Percentiles rank a stretch among this genome's conserved stretches.
Conservation (phyloP, 2,113 vertebrate genomes). For the Lepisosteus osseus region DNA sequence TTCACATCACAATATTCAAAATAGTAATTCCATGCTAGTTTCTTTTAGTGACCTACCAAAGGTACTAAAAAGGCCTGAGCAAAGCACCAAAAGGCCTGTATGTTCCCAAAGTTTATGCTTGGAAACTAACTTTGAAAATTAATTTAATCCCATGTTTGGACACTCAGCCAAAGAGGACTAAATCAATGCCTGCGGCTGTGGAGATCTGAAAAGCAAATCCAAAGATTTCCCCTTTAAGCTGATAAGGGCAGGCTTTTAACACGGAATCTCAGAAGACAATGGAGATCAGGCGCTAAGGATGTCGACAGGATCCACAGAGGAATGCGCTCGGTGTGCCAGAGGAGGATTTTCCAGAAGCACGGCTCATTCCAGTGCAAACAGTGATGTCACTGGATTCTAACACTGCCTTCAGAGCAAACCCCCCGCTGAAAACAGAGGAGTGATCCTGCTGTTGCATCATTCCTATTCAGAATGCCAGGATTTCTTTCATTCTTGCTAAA, state of each 20-base stretch:
- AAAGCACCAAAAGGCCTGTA: background rate
- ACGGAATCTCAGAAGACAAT: slow-evolving; percentile 41
- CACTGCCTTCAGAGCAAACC: background rate
- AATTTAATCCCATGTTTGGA: slow-evolving; percentile 6
- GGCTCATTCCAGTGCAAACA: background rate
- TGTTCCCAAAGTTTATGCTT: background rate
- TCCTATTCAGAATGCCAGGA: too few species aligned
- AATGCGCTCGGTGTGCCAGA: slow-evolving; percentile 38
- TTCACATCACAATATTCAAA: too few species aligned
- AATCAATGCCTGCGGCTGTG: background rate
- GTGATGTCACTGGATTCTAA: background rate
- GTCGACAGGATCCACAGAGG: slow-evolving; percentile 27
- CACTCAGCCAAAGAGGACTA: background rate
- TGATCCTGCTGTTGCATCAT: too few species aligned
- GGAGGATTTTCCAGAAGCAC: slow-evolving; percentile 21
- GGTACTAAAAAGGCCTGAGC: background rate
- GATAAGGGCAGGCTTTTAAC: slow-evolving; percentile 38
- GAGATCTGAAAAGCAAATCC: background rate
- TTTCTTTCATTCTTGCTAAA: too few species aligned
- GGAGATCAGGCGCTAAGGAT: background rate
- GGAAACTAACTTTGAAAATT: background rate
- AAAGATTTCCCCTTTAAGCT: background rate
- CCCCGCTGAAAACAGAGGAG: too few species aligned
- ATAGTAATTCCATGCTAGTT: too few species aligned
- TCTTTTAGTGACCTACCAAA: too few species aligned